Evolutionary conservation across 2,797 vertebrate genomes (phyloP).

Genomic region (Clarias laeviceps): DNA sequence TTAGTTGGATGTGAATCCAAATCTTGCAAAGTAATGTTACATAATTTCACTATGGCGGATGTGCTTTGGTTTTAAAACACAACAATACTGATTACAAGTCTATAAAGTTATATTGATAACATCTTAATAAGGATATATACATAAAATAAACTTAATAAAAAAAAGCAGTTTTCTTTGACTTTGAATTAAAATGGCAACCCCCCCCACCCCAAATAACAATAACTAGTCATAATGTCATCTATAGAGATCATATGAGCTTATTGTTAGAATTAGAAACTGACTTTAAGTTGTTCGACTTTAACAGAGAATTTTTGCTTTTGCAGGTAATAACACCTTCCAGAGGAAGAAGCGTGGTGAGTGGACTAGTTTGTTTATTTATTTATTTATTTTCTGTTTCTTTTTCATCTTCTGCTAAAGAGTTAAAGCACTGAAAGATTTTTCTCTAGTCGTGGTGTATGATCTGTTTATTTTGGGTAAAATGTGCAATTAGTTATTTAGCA

Average conservation of each 20-base stretch:
- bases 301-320: constrained; percentile 50
- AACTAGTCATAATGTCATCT: neutral
- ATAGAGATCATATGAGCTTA: neutral
- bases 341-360: constrained; percentile 73
- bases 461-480: no score
- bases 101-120: neutral
- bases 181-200: neutral
- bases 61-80: neutral
- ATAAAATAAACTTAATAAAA: neutral
- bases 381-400: neutral
- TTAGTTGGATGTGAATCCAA: constrained; percentile 13
- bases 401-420: neutral
- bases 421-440: neutral
- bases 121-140: neutral
- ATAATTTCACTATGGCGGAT: neutral
- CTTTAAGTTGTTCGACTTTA: constrained; percentile 8
- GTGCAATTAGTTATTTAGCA: no score
- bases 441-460: neutral
- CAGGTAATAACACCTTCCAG: constrained; percentile 65
- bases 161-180: neutral
- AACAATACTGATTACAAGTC: neutral
- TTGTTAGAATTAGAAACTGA: neutral
- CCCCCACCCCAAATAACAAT: neutral
- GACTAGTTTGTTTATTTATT: constrained; percentile 14
- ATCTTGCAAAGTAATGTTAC: neutral